Percentiles rank a stretch among this genome's conserved stretches.
These are phyloP conservation scores for Drosophila pegasa DNA, from an alignment of 2,888 invertebrate genomes.

Conservation along the genomic window DNA sequence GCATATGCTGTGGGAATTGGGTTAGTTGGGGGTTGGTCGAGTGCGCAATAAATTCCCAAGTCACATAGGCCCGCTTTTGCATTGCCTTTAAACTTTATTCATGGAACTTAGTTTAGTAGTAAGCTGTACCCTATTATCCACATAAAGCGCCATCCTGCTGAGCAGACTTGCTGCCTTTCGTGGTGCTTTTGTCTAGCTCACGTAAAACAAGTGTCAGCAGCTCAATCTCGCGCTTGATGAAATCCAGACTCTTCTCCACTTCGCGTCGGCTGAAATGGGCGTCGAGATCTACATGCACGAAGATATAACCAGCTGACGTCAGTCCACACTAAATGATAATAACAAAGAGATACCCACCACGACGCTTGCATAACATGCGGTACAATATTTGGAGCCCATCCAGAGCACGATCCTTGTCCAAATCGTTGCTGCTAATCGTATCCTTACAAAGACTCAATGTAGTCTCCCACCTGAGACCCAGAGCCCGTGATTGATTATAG, in stretches of 20 bases:
- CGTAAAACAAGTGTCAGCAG: conserved; percentile 37
- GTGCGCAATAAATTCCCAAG: conserved; percentile 9
- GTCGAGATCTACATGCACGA: conserved; percentile 24
- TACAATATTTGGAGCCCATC: conserved; percentile 83
- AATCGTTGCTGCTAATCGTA: conserved; percentile 67
- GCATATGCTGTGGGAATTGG: conserved; percentile 51
- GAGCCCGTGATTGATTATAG: conserved; percentile 75
- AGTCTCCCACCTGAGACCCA: conserved; percentile 83
- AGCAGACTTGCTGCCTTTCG: conserved; percentile 38
- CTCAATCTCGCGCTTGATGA: conserved; percentile 50
- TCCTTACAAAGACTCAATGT: conserved; percentile 79
- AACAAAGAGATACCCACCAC: conserved; percentile 52
- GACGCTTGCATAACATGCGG: conserved; percentile 77
- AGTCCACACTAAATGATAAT: accelerated
- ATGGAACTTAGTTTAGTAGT: conserved; percentile 1
- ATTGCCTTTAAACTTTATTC: conserved; percentile 11
- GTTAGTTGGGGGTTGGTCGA: conserved; percentile 48
- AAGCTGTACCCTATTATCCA: conserved; percentile 6
- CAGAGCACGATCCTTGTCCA: conserved; percentile 77
- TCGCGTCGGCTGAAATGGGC: conserved; percentile 28
- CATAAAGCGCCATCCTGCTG: conserved; percentile 22
- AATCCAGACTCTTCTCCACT: conserved; percentile 48
- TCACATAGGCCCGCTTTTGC: not conserved
- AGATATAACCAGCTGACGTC: not conserved
- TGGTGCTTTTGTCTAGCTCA: conserved; percentile 36